These are phyloP conservation scores for Archivesica marissinica DNA, from an alignment of 1,140 invertebrate species.

Conservation along the genomic window DNA sequence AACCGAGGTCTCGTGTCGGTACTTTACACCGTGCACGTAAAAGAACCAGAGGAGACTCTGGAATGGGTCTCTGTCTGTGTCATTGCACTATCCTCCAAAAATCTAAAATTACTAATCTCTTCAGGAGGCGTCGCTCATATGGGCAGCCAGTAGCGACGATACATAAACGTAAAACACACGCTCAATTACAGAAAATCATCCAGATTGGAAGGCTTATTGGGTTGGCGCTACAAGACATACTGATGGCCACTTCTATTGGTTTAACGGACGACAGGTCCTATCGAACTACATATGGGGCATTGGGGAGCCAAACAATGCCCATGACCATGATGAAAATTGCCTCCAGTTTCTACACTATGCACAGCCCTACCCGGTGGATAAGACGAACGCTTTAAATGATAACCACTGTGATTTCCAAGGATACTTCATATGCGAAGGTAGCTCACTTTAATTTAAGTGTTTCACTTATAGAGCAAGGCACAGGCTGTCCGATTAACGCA, in stretches of 20 bases:
- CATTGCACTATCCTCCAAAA: too few relatives aligned
- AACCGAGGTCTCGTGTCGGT: too few relatives aligned
- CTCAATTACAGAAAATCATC: too few relatives aligned
- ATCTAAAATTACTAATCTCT: too few relatives aligned
- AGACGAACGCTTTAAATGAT: background rate
- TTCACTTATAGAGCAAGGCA: background rate
- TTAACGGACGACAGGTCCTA: background rate
- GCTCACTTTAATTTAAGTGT: background rate
- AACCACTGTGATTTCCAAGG: background rate
- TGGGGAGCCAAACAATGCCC: background rate
- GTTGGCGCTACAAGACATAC: background rate
- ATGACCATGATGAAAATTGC: background rate
- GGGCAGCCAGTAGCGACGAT: too few relatives aligned
- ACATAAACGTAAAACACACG: too few relatives aligned
- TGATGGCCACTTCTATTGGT: slow-evolving; percentile 1
- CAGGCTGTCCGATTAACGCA: too few relatives aligned
- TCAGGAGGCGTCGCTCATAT: too few relatives aligned
- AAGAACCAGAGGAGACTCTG: too few relatives aligned
- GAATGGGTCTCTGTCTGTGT: too few relatives aligned
- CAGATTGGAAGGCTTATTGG: background rate
- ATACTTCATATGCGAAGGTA: slow-evolving; percentile 12
- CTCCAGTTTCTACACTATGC: background rate
- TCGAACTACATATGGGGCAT: background rate
- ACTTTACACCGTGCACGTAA: too few relatives aligned
- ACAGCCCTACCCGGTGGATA: background rate